Conservation (phyloP, 2,797 vertebrate species). For the Sebastes wilsoni region DNA sequence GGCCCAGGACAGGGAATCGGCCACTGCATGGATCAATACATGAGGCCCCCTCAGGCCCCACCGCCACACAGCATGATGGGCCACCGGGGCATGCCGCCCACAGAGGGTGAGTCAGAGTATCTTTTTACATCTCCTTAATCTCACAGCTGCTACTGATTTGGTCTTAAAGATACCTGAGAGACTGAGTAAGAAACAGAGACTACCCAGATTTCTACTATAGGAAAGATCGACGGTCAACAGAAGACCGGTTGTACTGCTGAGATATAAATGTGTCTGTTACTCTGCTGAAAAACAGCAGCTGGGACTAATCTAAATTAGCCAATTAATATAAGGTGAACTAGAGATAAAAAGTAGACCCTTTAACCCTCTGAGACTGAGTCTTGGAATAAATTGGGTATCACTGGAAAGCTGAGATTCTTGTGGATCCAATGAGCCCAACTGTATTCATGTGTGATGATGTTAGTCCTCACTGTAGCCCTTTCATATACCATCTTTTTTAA, state of each 20-base stretch:
- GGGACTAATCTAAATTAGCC: neutral
- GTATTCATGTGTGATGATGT: too few species aligned
- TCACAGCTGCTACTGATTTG: slow-evolving; percentile 56
- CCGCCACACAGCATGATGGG: slow-evolving; percentile 82
- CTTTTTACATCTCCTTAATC: slow-evolving; percentile 36
- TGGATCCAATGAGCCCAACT: too few species aligned
- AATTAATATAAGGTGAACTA: neutral
- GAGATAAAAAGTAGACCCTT: neutral
- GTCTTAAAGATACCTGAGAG: slow-evolving; percentile 40
- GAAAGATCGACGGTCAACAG: neutral
- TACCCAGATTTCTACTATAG: neutral
- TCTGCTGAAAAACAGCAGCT: neutral
- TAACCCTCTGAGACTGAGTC: neutral
- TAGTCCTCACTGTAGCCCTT: too few species aligned
- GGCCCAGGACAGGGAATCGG: slow-evolving; percentile 73
- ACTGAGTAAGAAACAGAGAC: slow-evolving; percentile 20
- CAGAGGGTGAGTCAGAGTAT: slow-evolving; percentile 83
- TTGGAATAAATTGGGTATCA: too few species aligned
- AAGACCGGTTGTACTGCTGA: neutral
- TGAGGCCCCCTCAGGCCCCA: slow-evolving; percentile 85
- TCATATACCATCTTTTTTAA: too few species aligned
- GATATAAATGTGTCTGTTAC: neutral
- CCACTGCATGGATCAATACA: slow-evolving; percentile 90
- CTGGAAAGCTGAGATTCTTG: too few species aligned
- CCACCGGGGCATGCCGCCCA: slow-evolving; percentile 78